Base-by-base conservation (phyloP, 2,888 invertebrate genomes). In the Macropis europaea region DNA sequence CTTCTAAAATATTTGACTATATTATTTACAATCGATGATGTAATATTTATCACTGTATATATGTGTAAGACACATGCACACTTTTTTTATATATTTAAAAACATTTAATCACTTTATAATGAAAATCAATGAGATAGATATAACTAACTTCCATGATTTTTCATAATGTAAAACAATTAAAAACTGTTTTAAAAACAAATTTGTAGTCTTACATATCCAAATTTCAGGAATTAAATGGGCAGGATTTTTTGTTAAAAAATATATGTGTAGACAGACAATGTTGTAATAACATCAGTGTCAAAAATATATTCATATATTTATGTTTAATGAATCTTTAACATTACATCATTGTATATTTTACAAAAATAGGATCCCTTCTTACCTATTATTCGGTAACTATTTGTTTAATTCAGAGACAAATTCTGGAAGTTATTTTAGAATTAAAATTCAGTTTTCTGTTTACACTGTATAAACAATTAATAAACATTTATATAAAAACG, bases 301-400 rank as follows among this genome's bases (percentile, higher is more conserved):
- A 19, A 42, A 11, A 28, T 24, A 48, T 19, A 43, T 36, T 4
- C 24, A 36, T 34, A 50, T 32, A 34, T 56, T 48, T 64, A 45
- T 43, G 43, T 30, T 50, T 43, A 40, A 15, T 42, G 34, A 60
- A 45, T 26, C 26, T 26, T 43, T 59, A 2, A 38, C 32, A 22
- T 6, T 57, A 61, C 24, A 42, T 47, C 17, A 26, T 15, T 9
- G 9, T 45, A 53, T 5, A 48, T 30, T 66, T 32, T 32, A 30
- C 5, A 15, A 43, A 19, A 17, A 17, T 15, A 15, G n/a, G n/a
- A 17, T 2, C 13, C 3, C 2, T 6, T 52, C 13, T 36, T 36
- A 52, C 24, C n/a, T 52, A 63, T 45, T 17, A 17, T 24, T 53
- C 32, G 53, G 40, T 67, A 63, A 63, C 63, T 47, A 11, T 53